These are phyloP conservation scores for Enoplolaimus lenunculus DNA, from an alignment of 2,888 invertebrate genomes.

Conservation along the genomic window DNA sequence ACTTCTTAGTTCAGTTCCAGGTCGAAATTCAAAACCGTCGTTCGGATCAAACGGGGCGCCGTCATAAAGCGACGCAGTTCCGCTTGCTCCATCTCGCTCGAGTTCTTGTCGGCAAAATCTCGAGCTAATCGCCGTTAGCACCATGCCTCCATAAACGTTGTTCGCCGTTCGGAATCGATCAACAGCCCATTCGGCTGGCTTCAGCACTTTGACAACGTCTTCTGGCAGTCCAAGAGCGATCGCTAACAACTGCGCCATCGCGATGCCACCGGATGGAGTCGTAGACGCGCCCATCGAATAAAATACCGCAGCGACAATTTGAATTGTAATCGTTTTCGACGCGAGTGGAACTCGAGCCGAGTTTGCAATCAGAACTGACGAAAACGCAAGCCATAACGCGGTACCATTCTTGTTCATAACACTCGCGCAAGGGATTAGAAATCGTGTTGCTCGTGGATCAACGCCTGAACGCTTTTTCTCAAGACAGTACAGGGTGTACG, in stretches of 20 bases:
- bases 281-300: neutral
- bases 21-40: too few relatives aligned
- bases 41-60: too few relatives aligned
- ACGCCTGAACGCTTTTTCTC: neutral
- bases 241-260: neutral
- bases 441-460: neutral
- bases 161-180: neutral
- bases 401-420: neutral
- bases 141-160: neutral
- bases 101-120: neutral
- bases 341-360: neutral
- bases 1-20: too few relatives aligned
- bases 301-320: neutral
- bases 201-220: neutral
- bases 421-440: neutral
- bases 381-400: neutral
- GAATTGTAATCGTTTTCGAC: neutral
- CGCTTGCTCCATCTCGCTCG: neutral
- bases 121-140: neutral
- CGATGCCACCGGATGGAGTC: neutral
- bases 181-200: neutral
- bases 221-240: neutral
- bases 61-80: neutral
- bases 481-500: neutral
- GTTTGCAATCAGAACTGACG: neutral